phyloP scores from a whole-genome alignment of 2,113 vertebrate species.

The Notarius quadriscutis region DNA sequence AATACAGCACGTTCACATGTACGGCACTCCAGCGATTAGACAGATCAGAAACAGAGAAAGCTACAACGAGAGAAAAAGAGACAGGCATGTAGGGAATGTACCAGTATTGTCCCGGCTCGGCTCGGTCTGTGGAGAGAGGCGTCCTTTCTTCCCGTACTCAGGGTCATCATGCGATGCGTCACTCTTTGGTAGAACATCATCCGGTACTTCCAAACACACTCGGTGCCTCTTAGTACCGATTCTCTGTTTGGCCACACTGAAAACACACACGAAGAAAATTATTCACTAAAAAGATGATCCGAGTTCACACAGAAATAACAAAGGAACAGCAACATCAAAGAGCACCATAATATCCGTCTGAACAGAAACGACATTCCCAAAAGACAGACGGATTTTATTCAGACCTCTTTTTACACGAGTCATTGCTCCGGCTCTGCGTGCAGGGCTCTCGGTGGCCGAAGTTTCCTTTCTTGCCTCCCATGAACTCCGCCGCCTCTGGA shows the following conservation, averaged over 20 bases:
- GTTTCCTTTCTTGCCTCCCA: constrained; percentile 63
- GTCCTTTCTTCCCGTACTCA: constrained; percentile 67
- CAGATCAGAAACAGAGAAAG: not conserved
- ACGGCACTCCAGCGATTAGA: not conserved
- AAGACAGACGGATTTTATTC: not conserved
- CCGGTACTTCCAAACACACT: constrained; percentile 90
- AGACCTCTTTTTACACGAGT: constrained; percentile 65
- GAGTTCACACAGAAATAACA: not conserved
- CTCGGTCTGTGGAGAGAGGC: constrained; percentile 62
- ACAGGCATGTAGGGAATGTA: not conserved
- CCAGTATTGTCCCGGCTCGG: constrained; percentile 38
- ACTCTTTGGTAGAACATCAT: constrained; percentile 86
- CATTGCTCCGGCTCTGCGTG: constrained; percentile 51
- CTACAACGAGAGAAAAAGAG: not conserved
- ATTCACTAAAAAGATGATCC: not conserved
- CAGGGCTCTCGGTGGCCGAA: constrained; percentile 42
- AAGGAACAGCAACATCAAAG: no score
- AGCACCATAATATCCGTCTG: not conserved
- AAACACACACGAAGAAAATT: constrained; percentile 5
- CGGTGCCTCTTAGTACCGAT: constrained; percentile 95
- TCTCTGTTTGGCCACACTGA: constrained; percentile 82
- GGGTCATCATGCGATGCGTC: constrained; percentile 67
- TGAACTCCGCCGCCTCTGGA: constrained; percentile 84
- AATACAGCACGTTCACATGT: constrained; percentile 18
- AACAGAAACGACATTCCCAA: not conserved